Evolutionary conservation across 2,113 vertebrate genomes (phyloP).

Genomic region (Astur gentilis): DNA sequence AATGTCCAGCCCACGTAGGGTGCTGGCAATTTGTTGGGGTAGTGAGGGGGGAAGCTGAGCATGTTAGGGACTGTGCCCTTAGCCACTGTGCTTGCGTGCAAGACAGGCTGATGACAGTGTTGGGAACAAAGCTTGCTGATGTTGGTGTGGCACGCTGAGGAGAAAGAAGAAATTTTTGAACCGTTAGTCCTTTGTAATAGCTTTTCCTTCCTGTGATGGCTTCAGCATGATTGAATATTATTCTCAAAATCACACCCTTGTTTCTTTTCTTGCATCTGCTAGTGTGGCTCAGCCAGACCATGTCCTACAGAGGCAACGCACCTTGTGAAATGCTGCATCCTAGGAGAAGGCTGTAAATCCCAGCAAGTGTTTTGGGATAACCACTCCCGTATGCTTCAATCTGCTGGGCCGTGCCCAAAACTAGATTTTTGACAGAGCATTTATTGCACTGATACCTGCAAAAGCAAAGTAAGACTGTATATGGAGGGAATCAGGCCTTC

Average conservation of each 20-base stretch:
- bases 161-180: neutral
- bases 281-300: neutral
- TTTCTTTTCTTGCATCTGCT: neutral
- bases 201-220: neutral
- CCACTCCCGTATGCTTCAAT: neutral
- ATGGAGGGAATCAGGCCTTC: neutral
- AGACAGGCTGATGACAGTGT: neutral
- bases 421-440: neutral
- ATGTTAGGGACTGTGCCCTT: neutral
- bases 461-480: neutral
- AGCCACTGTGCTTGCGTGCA: neutral
- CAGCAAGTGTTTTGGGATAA: neutral
- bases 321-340: neutral
- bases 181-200: neutral
- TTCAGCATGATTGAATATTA: neutral
- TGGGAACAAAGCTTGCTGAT: neutral
- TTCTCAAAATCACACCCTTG: neutral
- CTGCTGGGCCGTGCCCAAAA: neutral
- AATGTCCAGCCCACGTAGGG: fast-evolving
- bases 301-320: fast-evolving
- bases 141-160: neutral
- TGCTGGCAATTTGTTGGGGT: neutral
- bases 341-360: neutral
- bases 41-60: neutral
- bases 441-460: neutral